Base-by-base conservation (phyloP, 1,140 invertebrate species). In the Brachionus manjavacas region DNA sequence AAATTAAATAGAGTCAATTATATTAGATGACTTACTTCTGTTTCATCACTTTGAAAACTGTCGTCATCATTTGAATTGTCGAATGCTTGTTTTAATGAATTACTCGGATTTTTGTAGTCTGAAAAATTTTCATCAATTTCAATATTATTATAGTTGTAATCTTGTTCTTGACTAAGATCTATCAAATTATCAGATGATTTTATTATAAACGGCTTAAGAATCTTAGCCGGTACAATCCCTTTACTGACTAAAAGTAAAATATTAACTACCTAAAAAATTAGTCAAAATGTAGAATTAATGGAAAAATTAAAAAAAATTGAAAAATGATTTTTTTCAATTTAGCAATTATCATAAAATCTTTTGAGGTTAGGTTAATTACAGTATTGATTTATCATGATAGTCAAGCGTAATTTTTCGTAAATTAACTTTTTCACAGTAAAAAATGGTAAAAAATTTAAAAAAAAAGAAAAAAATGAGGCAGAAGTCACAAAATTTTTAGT, bases 201-300 rank as follows among this genome's bases (percentile, higher is more conserved):
- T 3, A 4, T 81, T 39, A 8, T 60, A 72, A 39, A 85, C 68
- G 85, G 83, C 49, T 83, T 74, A 11, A 89, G 79, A 64, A 87
- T 70, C 78, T 86, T 86, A 20, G 85, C 86, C 41, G 88, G 87
- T 25, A 89, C 85, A 86, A 89, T 88, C 25, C 89, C 87, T 84
- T 87, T 86, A 7, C 39, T 70, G 23, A 64, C 85, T 86, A 52
- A 79, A 85, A 83, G 60, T 83, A 84, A 41, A 55, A 76, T 64
- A 79, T 72, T 3, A 85, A 85, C 1, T 16, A 23, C 14, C 55
- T 64, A 64, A 25, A 31, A 46, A n/a, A 35, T 3, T 4, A 6
- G n/a, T 4, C 31, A 35, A 35, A 7, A 35, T 35, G 31, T 2
- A 35, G 31, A 6, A 35, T 35, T 35, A 35, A 35, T 35, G 31